Conservation (phyloP, 1,140 invertebrate genomes). For the Bombus sylvicola region DNA sequence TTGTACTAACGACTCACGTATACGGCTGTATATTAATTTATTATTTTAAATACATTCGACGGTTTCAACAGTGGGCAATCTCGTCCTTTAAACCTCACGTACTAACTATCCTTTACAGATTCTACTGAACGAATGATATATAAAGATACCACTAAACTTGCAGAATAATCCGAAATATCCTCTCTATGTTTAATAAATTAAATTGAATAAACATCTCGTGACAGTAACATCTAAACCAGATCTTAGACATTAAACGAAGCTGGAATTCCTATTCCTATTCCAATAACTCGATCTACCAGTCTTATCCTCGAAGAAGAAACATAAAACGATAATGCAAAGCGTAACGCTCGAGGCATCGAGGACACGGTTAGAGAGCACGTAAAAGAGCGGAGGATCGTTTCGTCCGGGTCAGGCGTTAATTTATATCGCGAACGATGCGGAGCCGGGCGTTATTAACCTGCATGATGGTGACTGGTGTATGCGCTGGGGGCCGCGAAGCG, state of each 20-base stretch:
- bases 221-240: neutral
- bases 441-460: slow-evolving; percentile 56
- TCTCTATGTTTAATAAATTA: neutral
- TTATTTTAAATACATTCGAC: too few species aligned
- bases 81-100: too few species aligned
- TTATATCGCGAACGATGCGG: slow-evolving; percentile 47
- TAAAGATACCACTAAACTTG: neutral
- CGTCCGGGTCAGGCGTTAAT: slow-evolving; percentile 48
- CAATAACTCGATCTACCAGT: slow-evolving; percentile 2
- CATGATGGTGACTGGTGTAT: slow-evolving; percentile 2
- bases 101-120: too few species aligned
- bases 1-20: too few species aligned
- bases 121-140: neutral
- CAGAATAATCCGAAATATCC: neutral
- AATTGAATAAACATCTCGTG: neutral
- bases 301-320: neutral
- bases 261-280: neutral
- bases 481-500: slow-evolving; percentile 45
- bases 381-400: slow-evolving; percentile 42
- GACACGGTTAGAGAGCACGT: slow-evolving; percentile 41
- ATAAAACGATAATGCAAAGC: slow-evolving; percentile 20
- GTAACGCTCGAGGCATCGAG: neutral
- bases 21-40: too few species aligned
- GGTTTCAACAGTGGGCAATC: too few species aligned
- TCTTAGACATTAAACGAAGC: neutral